phyloP scores from a whole-genome alignment of 2,797 vertebrate species.

The Platyrinchus mystaceus region DNA sequence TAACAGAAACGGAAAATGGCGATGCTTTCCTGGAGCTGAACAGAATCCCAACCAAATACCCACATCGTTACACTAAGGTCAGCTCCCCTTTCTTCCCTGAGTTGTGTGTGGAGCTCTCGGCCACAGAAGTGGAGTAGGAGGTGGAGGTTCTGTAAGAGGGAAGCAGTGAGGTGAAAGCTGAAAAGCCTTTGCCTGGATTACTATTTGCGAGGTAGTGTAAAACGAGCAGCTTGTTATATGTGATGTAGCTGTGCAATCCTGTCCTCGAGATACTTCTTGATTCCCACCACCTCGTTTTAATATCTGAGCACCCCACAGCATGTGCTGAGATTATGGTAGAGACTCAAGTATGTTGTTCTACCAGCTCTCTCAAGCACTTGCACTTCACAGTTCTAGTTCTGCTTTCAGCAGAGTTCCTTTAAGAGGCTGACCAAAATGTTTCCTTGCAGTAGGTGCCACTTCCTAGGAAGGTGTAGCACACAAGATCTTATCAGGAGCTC shows the following conservation, averaged over 20 bases:
- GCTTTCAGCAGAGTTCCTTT: background rate
- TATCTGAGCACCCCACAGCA: background rate
- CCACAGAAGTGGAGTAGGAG: background rate
- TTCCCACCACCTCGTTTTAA: background rate
- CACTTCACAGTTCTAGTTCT: background rate
- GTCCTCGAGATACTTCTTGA: background rate
- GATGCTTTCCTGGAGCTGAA: conserved; percentile 74
- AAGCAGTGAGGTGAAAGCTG: background rate
- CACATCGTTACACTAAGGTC: conserved; percentile 93
- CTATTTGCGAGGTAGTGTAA: background rate
- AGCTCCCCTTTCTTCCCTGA: background rate
- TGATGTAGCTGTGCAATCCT: background rate
- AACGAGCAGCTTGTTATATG: background rate
- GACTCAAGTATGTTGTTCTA: background rate
- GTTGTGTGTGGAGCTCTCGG: accelerated
- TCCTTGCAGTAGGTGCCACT: background rate
- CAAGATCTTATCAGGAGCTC: background rate
- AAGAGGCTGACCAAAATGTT: background rate
- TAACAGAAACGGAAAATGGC: conserved; percentile 80
- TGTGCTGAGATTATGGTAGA: background rate
- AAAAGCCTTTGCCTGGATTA: background rate
- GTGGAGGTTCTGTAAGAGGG: background rate
- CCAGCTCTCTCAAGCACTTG: background rate
- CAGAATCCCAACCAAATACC: conserved; percentile 69
- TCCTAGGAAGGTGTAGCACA: background rate